phyloP scores from a whole-genome alignment of 1,140 invertebrate species.

The Calephelis virginiensis region DNA sequence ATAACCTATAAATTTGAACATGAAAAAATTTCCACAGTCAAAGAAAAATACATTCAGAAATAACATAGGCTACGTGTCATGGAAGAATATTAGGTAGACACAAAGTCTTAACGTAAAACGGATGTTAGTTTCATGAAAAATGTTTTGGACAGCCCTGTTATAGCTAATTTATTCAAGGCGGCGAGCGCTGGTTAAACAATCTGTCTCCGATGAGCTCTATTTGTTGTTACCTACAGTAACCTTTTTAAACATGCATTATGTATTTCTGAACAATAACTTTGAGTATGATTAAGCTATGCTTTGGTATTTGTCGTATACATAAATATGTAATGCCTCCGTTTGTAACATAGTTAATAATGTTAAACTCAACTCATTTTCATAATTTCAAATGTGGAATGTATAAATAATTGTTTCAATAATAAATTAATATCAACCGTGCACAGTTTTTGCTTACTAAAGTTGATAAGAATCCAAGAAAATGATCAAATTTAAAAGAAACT shows the following conservation, averaged over 20 bases:
- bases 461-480: too few species aligned
- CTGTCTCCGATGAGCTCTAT: slow-evolving; percentile 64
- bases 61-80: too few species aligned
- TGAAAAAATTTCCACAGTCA: too few species aligned
- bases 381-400: slow-evolving; percentile 4
- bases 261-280: slow-evolving; percentile 11
- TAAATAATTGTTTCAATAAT: neutral
- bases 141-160: neutral
- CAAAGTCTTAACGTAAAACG: too few species aligned
- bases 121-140: too few species aligned
- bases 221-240: slow-evolving; percentile 45
- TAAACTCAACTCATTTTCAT: slow-evolving; percentile 1
- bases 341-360: slow-evolving; percentile 8
- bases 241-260: slow-evolving; percentile 19
- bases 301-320: slow-evolving; percentile 13
- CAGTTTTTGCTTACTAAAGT: too few species aligned
- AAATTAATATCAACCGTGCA: too few species aligned
- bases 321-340: slow-evolving; percentile 6
- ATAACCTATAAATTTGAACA: too few species aligned
- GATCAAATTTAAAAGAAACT: too few species aligned
- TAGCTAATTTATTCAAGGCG: slow-evolving; percentile 38
- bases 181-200: slow-evolving; percentile 53
- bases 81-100: too few species aligned
- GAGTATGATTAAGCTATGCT: slow-evolving; percentile 8
- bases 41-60: too few species aligned